A percentile compares a stretch with the other conserved stretches of the same genome.
phyloP scores from a whole-genome alignment of 2,113 vertebrate species.

The Pterocles gutturalis region DNA sequence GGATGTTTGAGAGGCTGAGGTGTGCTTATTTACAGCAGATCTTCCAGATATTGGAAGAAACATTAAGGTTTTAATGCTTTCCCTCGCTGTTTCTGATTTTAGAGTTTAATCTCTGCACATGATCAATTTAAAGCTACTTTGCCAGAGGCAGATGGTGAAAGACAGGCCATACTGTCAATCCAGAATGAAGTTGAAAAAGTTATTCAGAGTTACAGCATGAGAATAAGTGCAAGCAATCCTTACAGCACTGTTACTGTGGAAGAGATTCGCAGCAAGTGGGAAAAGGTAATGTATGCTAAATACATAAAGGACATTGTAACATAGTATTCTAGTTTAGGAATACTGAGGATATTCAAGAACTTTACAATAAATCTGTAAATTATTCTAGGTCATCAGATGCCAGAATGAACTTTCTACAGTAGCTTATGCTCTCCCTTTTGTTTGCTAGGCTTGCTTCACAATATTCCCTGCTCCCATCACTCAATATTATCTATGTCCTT shows the following conservation, averaged over 20 bases:
- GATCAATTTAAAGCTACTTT: conserved; percentile 92
- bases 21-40: background rate
- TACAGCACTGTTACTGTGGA: conserved; percentile 92
- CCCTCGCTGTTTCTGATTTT: conserved; percentile 26
- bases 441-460: background rate
- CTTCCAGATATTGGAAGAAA: background rate
- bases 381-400: background rate
- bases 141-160: conserved; percentile 90
- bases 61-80: background rate
- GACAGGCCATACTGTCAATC: conserved; percentile 94
- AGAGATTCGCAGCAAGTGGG: conserved; percentile 93
- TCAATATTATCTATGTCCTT: background rate
- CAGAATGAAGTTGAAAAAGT: conserved; percentile 97
- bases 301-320: background rate
- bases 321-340: background rate
- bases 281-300: conserved; percentile 84
- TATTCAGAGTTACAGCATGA: conserved; percentile 93
- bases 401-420: background rate
- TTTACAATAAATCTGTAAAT: background rate
- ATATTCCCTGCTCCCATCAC: background rate
- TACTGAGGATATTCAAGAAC: background rate
- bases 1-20: background rate
- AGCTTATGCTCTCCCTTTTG: background rate
- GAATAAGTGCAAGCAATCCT: conserved; percentile 87
- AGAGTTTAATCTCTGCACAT: conserved; percentile 94